Evolutionary conservation across 2,113 vertebrate genomes (phyloP), one percentile per base, ranked within the genome.

Genomic region (Aplodontia rufa): DNA sequence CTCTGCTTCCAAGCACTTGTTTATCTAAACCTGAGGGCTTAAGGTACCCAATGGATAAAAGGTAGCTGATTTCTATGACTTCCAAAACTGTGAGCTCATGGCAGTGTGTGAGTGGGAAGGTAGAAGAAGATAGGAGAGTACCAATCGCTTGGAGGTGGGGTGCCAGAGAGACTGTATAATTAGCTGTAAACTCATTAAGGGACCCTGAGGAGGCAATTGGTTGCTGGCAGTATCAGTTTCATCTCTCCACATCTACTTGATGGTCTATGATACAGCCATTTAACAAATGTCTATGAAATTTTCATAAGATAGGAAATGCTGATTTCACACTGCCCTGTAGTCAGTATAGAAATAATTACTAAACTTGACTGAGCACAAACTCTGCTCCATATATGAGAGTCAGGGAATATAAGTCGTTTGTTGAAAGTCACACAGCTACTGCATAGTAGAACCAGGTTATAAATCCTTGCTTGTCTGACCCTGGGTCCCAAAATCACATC

Each of bases 11-110:
- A 62, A 91, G 79, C 24, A 42, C 47, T 75, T 81, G 71, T 81
- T 85, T 74, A 37, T 94, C 79, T 94, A 86, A 88, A 91, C 82
- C 72, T n/a, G 82, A 74, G 22, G 51, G 53, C 42, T 42, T 74
- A 8, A 14, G 42, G 55, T 62, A 78, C 51, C 49, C 47, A 12
- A 20, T 49, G 28, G 69, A 51, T 68, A 74, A 45, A 35, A 30
- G 45, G 13, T 37, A 35, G 37, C 66, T 53, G 66, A 81, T 76
- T 83, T 35, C 81, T 62, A 1, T 26, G 47, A 30, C 26, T 76
- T 71, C 78, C 42, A 26, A 60, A 78, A 64, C 78, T 6, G 1
- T 22, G 55, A 81, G 88, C 60, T 79, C 37, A 22, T 6, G 6
- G 30, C 24, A 22, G 6, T 24, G 42, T 1, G 11, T 1, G 40